Evolutionary conservation across 1,140 invertebrate genomes (phyloP), one percentile per base, ranked within the genome.

Genomic region (Telenomus remus): DNA sequence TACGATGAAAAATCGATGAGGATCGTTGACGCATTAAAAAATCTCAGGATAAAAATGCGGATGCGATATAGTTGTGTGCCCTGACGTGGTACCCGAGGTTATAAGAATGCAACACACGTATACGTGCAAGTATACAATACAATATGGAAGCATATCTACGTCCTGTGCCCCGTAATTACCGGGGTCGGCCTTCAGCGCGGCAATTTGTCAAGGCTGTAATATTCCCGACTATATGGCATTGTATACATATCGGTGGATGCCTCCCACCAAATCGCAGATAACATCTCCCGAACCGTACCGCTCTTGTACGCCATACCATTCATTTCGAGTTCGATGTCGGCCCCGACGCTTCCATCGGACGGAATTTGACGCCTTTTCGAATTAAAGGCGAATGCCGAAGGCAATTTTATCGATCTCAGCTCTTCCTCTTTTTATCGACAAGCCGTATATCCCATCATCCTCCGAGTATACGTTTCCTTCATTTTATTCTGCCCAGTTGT

Each of bases 201-300:
- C 85, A 86, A 88, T 88, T 88, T 88, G 86, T 88, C 85, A 87
- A 87, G 86, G 85, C 84, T 88, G 84, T 85, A 86, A 87, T 86
- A 86, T 85, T 85, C 80, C 77, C 79, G 73, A 76, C 81, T 85
- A 82, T 27, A 27, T 83, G 82, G 81, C 84, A 86, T 86, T 86
- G 82, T 86, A 83, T 81, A 84, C 78, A 86, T 81, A 84, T 83
- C 79, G 79, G 79, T 79, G 50, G 82, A 85, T 83, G 78, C 80
- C 83, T 81, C 84, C 71, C 78, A 79, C 76, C 81, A 77, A 56
- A 77, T 64, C 19, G 19, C 77, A 78, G 82, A 84, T 84, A 84
- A 83, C 80, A 84, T 84, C 82, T 76, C 51, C 64, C 65, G 68
- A 76, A 65, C 55, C 56, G 33, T 48, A 65, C 75, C 54, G 71